phyloP scores from a whole-genome alignment of 30 jellyfish, hydroid and myxozoan species.

The Haliclystus octoradiatus region DNA sequence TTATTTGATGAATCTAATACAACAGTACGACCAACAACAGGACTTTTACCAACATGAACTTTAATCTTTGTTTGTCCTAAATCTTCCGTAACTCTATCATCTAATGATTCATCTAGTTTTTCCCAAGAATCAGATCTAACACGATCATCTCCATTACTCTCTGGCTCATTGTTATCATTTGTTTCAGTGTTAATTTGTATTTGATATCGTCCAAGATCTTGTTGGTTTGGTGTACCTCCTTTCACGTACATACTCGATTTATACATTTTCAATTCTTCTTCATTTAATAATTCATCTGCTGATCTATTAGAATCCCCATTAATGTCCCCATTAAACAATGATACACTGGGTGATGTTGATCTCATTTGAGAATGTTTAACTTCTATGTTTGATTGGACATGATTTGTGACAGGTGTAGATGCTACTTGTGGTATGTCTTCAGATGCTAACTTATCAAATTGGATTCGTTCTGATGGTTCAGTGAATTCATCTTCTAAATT shows the following conservation, averaged over 20 bases:
- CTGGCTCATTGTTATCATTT: background rate
- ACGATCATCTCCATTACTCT: background rate
- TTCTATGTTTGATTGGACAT: no score
- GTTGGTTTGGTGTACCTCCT: background rate
- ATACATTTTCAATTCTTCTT: no score
- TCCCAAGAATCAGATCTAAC: background rate
- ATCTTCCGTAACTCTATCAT: background rate
- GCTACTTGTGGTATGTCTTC: no score
- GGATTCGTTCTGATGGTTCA: no score
- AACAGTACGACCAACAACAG: background rate
- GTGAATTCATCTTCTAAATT: no score
- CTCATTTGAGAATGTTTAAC: no score
- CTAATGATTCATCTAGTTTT: background rate
- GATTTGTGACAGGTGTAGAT: no score
- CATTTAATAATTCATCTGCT: no score
- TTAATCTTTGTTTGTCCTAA: background rate
- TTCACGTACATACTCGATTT: background rate
- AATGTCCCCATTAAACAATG: no score
- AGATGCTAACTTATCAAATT: no score
- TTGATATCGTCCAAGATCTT: background rate
- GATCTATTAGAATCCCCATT: no score
- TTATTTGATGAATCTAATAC: background rate
- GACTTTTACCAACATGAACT: background rate
- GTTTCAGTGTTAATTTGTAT: background rate
- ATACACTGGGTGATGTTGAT: no score